Percentiles rank a stretch among this genome's conserved stretches.
phyloP scores from a whole-genome alignment of 2,797 vertebrate species.

The Pseudocheirus occidentalis region DNA sequence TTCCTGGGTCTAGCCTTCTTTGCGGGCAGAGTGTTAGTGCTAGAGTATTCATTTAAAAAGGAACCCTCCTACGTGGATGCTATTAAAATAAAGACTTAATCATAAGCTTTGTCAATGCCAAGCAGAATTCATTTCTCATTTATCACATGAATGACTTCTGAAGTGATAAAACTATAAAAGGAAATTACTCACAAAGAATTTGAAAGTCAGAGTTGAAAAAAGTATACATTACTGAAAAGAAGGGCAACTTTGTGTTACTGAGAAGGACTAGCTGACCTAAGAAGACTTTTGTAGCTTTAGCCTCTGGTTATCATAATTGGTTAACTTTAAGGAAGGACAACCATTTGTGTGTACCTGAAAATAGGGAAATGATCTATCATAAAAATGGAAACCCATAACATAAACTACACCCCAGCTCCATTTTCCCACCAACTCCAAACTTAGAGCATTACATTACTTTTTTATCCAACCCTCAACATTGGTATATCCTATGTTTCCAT shows the following conservation, averaged over 20 bases:
- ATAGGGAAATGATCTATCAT: background rate
- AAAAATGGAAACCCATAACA: background rate
- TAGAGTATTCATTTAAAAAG: constrained; percentile 74
- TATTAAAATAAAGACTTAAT: constrained; percentile 76
- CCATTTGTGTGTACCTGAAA: background rate
- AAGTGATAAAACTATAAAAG: constrained; percentile 74
- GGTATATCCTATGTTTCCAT: background rate
- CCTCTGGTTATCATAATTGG: background rate
- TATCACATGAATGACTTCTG: constrained; percentile 77
- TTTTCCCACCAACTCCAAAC: background rate
- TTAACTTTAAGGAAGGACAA: background rate
- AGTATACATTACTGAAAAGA: constrained; percentile 14
- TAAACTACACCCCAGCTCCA: background rate
- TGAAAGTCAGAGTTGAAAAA: constrained; percentile 68
- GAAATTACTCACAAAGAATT: constrained; percentile 76
- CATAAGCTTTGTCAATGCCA: constrained; percentile 76
- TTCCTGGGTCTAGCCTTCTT: constrained; percentile 39
- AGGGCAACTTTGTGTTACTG: background rate
- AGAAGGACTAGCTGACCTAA: background rate
- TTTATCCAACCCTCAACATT: background rate
- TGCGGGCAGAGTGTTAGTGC: constrained; percentile 52
- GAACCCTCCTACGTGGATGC: constrained; percentile 72
- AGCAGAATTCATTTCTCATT: constrained; percentile 68
- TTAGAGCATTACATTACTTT: background rate
- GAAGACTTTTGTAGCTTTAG: constrained; percentile 1